These are phyloP conservation scores for Stenodema calcarata DNA, from an alignment of 2,888 invertebrate genomes.

Conservation along the genomic window DNA sequence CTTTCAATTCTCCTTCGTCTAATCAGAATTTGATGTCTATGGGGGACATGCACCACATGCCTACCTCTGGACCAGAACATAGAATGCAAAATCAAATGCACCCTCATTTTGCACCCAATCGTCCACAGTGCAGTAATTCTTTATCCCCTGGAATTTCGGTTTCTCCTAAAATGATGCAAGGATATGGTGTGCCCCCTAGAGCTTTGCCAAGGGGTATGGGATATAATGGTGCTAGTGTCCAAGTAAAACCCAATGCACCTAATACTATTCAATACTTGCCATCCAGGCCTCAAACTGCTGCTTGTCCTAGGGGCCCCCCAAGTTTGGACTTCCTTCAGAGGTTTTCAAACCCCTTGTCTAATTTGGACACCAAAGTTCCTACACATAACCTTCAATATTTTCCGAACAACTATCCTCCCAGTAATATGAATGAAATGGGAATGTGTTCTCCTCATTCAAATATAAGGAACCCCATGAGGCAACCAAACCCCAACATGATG, in stretches of 20 bases:
- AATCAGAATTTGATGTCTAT: conserved; percentile 63
- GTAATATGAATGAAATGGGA: conserved; percentile 59
- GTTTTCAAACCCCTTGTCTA: conserved; percentile 82
- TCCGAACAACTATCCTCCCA: conserved; percentile 62
- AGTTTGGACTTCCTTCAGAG: conserved; percentile 89
- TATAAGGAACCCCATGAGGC: conserved; percentile 61
- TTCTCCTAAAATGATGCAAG: conserved; percentile 62
- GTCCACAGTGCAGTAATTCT: conserved; percentile 55
- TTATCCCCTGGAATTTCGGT: conserved; percentile 57
- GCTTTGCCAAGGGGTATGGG: conserved; percentile 63
- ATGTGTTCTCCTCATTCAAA: conserved; percentile 60
- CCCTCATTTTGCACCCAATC: conserved; percentile 49
- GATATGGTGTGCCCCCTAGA: conserved; percentile 56
- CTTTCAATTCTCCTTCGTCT: conserved; percentile 66
- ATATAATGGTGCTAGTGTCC: conserved; percentile 79
- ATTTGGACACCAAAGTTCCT: conserved; percentile 74
- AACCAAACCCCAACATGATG: conserved; percentile 55
- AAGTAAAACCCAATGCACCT: conserved; percentile 92
- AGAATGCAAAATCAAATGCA: conserved; percentile 54
- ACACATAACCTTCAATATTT: conserved; percentile 78
- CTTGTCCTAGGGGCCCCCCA: conserved; percentile 79
- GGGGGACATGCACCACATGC: conserved; percentile 60
- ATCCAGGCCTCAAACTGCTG: conserved; percentile 82
- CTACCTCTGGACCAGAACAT: conserved; percentile 51
- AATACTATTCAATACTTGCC: conserved; percentile 98